phyloP scores from a whole-genome alignment of 2,113 vertebrate genomes.

The Stegastes partitus region DNA sequence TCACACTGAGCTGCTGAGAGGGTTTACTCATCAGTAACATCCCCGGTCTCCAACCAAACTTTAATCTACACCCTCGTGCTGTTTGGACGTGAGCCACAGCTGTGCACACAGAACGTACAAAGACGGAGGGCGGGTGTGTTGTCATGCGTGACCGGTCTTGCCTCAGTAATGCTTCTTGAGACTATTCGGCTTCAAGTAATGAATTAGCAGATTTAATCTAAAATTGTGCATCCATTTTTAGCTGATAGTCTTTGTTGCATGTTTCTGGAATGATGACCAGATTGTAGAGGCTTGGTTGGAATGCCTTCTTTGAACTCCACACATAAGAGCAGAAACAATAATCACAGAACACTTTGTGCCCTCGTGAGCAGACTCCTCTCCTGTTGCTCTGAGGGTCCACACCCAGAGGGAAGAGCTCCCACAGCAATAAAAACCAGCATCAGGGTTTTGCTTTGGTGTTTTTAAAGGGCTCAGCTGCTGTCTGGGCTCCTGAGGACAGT shows the following conservation, averaged over 20 bases:
- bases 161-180: background rate
- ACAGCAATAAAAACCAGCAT: background rate
- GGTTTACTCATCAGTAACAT: background rate
- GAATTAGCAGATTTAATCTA: background rate
- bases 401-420: background rate
- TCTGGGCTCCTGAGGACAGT: too few species aligned
- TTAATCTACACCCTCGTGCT: slow-evolving; percentile 7
- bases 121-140: background rate
- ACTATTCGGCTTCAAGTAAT: background rate
- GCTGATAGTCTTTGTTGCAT: background rate
- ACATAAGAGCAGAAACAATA: background rate
- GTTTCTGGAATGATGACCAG: background rate
- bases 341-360: background rate
- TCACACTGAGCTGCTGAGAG: slow-evolving; percentile 11
- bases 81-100: background rate
- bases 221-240: background rate
- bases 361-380: too few species aligned
- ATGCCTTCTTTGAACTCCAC: background rate
- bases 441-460: too few species aligned
- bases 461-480: too few species aligned
- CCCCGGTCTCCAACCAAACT: slow-evolving; percentile 13
- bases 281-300: background rate
- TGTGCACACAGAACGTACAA: slow-evolving; percentile 2
- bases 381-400: too few species aligned
- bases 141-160: slow-evolving; percentile 17